These are phyloP conservation scores for Cydia amplana DNA, from an alignment of 1,140 invertebrate species.

Conservation along the genomic window DNA sequence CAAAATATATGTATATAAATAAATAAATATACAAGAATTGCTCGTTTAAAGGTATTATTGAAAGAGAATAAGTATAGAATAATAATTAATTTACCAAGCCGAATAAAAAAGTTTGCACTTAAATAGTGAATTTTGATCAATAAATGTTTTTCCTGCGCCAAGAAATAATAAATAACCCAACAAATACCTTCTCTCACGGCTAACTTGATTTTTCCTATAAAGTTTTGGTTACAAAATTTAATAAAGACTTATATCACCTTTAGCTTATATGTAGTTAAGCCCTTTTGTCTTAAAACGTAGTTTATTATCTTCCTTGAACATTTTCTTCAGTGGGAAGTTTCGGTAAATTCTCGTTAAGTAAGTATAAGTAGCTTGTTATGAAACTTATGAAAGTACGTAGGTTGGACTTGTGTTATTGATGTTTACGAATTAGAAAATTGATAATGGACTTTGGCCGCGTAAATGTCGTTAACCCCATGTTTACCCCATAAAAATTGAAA, in stretches of 20 bases:
- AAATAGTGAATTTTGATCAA: not conserved
- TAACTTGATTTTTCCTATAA: not conserved
- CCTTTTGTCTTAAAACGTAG: not conserved
- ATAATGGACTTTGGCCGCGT: not conserved
- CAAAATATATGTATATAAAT: too few relatives aligned
- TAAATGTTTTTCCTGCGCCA: not conserved
- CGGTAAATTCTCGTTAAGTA: not conserved
- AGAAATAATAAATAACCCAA: constrained; percentile 1
- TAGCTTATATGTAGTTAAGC: not conserved
- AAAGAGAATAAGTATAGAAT: too few relatives aligned
- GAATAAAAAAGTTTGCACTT: not conserved
- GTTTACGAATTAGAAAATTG: not conserved
- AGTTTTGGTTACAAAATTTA: not conserved
- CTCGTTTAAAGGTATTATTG: too few relatives aligned
- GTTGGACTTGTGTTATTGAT: not conserved
- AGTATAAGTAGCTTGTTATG: constrained; percentile 4
- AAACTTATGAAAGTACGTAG: constrained; percentile 1
- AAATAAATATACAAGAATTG: too few relatives aligned
- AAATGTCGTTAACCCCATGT: too few relatives aligned
- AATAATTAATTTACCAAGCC: not conserved
- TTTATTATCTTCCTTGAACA: constrained; percentile 1
- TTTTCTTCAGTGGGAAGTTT: not conserved
- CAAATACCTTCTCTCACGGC: not conserved
- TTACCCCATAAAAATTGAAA: too few relatives aligned
- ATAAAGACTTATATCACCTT: not conserved